Base-by-base conservation (phyloP, 2,888 invertebrate genomes). In the Melitaea athalia region DNA sequence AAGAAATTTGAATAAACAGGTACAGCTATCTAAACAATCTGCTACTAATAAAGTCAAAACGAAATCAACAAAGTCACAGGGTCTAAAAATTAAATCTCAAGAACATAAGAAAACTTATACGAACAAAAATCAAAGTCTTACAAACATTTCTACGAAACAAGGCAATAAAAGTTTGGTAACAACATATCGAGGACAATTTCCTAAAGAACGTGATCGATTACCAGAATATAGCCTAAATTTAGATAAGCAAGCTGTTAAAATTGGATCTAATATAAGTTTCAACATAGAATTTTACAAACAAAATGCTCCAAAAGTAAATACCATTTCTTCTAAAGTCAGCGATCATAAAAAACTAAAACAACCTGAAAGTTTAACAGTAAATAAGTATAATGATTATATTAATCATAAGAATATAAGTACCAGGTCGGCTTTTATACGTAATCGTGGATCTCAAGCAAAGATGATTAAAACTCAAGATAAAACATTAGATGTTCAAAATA, bases 251-350 rank as follows among this genome's bases (percentile, higher is more conserved):
- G 74, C 75, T 59, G 61, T 79, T 31, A 74, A 61, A 71, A 68
- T 79, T 67, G 79, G 79, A 42, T 80, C 80, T 38, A 78, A 77
- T 57, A 59, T 79, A 24, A 78, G 74, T 70, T 76, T 79, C 59
- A 76, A 76, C 67, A 73, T 79, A 68, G 79, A 79, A 64, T 78
- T 79, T 72, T 77, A 72, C 65, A 79, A 78, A 73, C 71, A 77
- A 68, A 53, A 53, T 8, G 47, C 65, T 49, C 67, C 72, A 15
- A 71, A 52, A 45, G 15, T 62, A 4, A 57, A 43, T 47, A 15
- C 52, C 38, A n/a, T 61, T 6, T 14, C 33, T 43, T 17, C 50
- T 52, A 14, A 55, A 14, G 6, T 0, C 5, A 55, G 52, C 55
- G 24, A 69, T 52, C 42, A 61, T 43, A 63, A 66, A 50, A 10